Base-by-base conservation (phyloP, 2,797 vertebrate species). In the Hirundo rustica region DNA sequence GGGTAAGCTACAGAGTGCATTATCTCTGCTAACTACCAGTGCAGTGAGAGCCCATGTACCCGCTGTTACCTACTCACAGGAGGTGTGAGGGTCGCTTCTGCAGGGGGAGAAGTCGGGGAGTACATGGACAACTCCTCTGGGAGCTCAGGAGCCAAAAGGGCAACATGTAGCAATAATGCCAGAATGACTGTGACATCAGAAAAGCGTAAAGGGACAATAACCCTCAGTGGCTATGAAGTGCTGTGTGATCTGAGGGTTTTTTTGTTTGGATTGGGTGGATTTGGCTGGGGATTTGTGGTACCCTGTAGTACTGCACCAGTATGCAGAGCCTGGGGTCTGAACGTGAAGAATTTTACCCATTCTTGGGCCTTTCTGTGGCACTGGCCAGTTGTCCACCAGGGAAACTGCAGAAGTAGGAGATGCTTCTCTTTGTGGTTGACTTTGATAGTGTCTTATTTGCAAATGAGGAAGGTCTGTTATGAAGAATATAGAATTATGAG, bases 111-210 rank as follows among this genome's bases (percentile, higher is more conserved):
- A 38, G 38, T 20, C 17, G 12, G 4, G 9, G 7, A 47, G 7
- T 45, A 19, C 10, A 10, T 1, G 21, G 29, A 6, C 51, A 40
- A 6, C 34, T 68, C 21, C 18, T 85, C 57, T 36, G 61, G 72
- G 58, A 44, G 32, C n/a, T 51, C 0, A 0, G 44, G n/a, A 77
- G 15, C 42, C 21, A 22, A n/a, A 48, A 70, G 38, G 6, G 26
- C 42, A 78, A 25, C 8, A 1, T 53, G 58, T 5, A 21, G 20
- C 20, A 64, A 50, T 79, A 44, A 9, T 61, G 26, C 14, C 55
- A 44, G 27, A 32, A 45, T 12, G 29, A 16, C 1, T 78, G 27
- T 60, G 40, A 15, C 2, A 5, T 73, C 38, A 62, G 64, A 47
- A 70, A 25, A 60, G 27, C 0, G 0, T 54, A 13, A 61, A 60